Base-by-base conservation (phyloP, 2,888 invertebrate genomes). In the Heliconius sara region DNA sequence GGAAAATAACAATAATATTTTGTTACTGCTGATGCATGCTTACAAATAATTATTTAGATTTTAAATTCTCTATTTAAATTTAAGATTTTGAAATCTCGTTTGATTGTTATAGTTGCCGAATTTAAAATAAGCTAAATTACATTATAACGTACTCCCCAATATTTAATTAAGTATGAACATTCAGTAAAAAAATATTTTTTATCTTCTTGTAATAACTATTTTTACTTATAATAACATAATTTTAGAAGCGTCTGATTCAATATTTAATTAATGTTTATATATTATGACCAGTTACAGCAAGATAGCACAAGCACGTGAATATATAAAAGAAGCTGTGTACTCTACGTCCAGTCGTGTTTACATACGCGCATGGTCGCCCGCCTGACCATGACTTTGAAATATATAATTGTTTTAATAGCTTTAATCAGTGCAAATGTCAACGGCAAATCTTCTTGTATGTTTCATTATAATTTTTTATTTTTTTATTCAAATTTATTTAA, bases 331-430 rank as follows among this genome's bases (percentile, higher is more conserved):
- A 89, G 87, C 88, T 84, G 77, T 80, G 80, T 78, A 79, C 80
- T 76, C 77, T 79, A 78, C 81, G 84, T 82, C 85, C 87, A 88
- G 87, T 87, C 86, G 88, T 88, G 86, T 88, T 88, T 85, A 83
- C 81, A 81, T 84, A 81, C 89, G 87, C 88, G 88, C 85, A 89
- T 88, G 87, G 89, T 90, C 91, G 90, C 89, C 88, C 88, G 89
- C 82, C 82, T 91, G 92, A 91, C 91, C 90, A 92, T 94, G 94
- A 91, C 91, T 90, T 90, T 91, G 85, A 92, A 89, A 90, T 89
- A 88, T 86, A 84, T 91, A 77, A 80, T 87, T 83, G 87, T 88
- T 86, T 84, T 93, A 74, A 82, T 92, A 84, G 89, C 90, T 84
- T 86, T 93, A 85, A 87, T 88, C 85, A 88, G 89, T 85, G 88